Evolutionary conservation across 2,113 vertebrate species (phyloP).

Genomic region (Lota lota): DNA sequence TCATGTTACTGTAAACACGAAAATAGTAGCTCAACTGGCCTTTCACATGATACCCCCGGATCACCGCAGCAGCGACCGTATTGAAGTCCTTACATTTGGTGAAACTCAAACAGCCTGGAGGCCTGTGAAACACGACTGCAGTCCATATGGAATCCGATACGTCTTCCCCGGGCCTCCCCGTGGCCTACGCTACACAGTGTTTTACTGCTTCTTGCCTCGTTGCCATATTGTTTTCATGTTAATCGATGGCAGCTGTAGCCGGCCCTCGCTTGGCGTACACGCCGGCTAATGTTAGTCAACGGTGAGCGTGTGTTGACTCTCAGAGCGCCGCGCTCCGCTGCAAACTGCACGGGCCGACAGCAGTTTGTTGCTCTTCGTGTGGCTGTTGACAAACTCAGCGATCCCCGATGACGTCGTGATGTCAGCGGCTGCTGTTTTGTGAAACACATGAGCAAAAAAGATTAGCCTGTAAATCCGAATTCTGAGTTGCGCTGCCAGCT

Average conservation of each 20-base stretch:
- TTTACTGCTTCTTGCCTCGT: constrained; percentile 12
- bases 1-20: too few relatives aligned
- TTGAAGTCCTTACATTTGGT: too few relatives aligned
- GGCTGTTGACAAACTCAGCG: constrained; percentile 9
- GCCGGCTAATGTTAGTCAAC: constrained; percentile 17
- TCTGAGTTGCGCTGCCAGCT: constrained; percentile 14
- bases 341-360: constrained; percentile 1
- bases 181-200: constrained; percentile 21
- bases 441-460: constrained; percentile 54
- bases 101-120: too few relatives aligned
- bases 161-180: constrained; percentile 18
- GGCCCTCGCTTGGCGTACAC: constrained; percentile 19
- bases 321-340: constrained; percentile 4
- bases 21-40: too few relatives aligned
- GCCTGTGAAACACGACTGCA: neutral
- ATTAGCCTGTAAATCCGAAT: neutral
- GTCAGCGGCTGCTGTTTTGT: constrained; percentile 46
- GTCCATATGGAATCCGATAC: constrained; percentile 26
- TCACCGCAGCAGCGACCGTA: too few relatives aligned
- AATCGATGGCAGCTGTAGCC: constrained; percentile 51
- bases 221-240: constrained; percentile 46
- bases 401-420: constrained; percentile 29
- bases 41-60: too few relatives aligned
- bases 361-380: constrained; percentile 30
- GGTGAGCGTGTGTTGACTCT: constrained; percentile 13